Base-by-base conservation (phyloP, 2,113 vertebrate species). In the Plecturocebus donacophilus region DNA sequence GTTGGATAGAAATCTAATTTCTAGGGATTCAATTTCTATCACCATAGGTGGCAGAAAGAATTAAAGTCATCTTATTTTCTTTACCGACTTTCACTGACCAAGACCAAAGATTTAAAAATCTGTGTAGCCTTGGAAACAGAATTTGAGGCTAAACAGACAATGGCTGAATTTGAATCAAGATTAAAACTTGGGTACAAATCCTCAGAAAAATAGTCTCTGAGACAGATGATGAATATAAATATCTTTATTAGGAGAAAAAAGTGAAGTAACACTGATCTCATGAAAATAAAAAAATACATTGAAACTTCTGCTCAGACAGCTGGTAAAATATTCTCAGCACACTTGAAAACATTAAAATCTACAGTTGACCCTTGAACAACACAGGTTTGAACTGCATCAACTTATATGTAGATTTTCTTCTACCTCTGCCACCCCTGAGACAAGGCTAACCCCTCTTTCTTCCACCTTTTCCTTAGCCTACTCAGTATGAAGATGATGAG, bases 291-390 rank as follows among this genome's bases (percentile, higher is more conserved):
- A 61, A 54, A 35, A 58, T 47, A 6, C 5, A 92, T 70, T 91
- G 66, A 81, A 96, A 95, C 84, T 91, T 90, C 8, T 92, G 23
- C 66, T 92, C 93, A 83, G 27, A 16, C 83, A 94, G 42, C 45
- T 91, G 93, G 80, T 86, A 73, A 71, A 90, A 95, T 97, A 91
- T 93, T 89, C 71, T 75, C 70, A 90, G 58, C 52, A 93, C 45
- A 94, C 35, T 87, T 84, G 54, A 93, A 96, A 94, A 71, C 42
- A 82, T 91, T 61, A 23, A 94, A 73, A 84, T 81, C 8, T 87
- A 79, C 14, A 77, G 27, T 5, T 47, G 75, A 77, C 27, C 8
- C 8, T 77, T 77, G 14, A 77, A 47, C 75, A 32, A 77, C 27
- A 32, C 8, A 8, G 27, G 42, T 77, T 77, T 77, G 42, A 77